Evolutionary conservation across 2,797 vertebrate genomes (phyloP).

Genomic region (Phyllotis vaccarum): DNA sequence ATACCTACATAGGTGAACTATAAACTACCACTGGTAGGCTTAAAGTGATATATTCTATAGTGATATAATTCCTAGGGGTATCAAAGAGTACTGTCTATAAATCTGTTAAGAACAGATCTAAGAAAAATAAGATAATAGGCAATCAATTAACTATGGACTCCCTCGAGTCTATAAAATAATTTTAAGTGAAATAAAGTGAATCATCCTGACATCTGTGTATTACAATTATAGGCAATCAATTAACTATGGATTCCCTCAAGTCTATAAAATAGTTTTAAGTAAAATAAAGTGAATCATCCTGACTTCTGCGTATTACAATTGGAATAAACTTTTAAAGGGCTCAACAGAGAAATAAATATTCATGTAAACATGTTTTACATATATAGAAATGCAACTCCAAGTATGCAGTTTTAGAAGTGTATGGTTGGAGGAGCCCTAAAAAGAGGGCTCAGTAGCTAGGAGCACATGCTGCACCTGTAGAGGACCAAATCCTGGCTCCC

Average conservation of each 20-base stretch:
- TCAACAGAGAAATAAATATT: background rate
- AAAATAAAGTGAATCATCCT: background rate
- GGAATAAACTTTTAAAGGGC: background rate
- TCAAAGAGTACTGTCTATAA: background rate
- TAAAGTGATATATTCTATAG: background rate
- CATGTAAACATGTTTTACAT: background rate
- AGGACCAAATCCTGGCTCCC: background rate
- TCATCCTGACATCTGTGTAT: background rate
- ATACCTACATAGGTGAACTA: background rate
- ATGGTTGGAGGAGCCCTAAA: background rate
- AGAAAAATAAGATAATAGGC: background rate
- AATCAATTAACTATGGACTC: slow-evolving; percentile 3
- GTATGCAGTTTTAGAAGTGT: background rate
- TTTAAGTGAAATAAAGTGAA: slow-evolving; percentile 20
- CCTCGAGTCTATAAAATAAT: background rate
- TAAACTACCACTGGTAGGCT: background rate
- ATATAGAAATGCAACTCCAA: background rate
- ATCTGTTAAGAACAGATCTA: background rate
- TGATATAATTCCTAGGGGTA: background rate
- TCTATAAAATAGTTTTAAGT: background rate
- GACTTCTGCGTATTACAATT: background rate
- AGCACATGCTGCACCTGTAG: background rate
- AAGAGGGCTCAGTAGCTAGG: background rate
- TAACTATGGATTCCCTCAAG: background rate
- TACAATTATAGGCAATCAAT: background rate